Percentiles rank a stretch among this genome's conserved stretches.
Conservation (phyloP, 2,113 vertebrate species). For the Oncorhynchus nerka region DNA sequence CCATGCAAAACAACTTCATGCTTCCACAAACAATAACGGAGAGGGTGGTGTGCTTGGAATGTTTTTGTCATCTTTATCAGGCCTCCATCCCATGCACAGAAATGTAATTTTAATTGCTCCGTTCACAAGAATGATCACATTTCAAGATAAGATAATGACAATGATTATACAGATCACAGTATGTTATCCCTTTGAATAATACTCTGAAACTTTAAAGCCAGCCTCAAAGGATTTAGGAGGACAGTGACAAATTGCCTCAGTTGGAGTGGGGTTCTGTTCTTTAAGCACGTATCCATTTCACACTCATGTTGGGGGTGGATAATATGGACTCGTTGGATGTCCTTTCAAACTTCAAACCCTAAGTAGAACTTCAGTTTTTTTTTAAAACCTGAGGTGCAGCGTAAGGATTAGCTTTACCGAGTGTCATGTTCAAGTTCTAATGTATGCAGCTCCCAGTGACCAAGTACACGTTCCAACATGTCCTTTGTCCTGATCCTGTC, state of each 20-base stretch:
- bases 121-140: constrained; percentile 24
- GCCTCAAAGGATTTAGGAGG: constrained; percentile 40
- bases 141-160: constrained; percentile 36
- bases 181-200: constrained; percentile 48
- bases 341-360: constrained; percentile 19
- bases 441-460: background rate
- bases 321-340: constrained; percentile 5
- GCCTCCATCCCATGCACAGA: background rate
- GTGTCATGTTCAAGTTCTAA: background rate
- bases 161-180: constrained; percentile 5
- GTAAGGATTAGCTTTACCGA: constrained; percentile 5
- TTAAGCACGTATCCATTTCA: constrained; percentile 40
- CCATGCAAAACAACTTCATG: background rate
- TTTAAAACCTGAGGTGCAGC: background rate
- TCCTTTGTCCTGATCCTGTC: too few relatives aligned
- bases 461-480: too few relatives aligned
- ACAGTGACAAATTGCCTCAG: constrained; percentile 49
- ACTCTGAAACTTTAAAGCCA: constrained; percentile 32
- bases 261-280: constrained; percentile 39
- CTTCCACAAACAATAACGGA: background rate
- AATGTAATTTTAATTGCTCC: constrained; percentile 32
- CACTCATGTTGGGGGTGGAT: constrained; percentile 12
- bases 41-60: background rate
- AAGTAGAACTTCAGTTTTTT: constrained; percentile 4
- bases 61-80: background rate